phyloP scores from a whole-genome alignment of 2,797 vertebrate genomes.

The Philypnodon macrostomus region DNA sequence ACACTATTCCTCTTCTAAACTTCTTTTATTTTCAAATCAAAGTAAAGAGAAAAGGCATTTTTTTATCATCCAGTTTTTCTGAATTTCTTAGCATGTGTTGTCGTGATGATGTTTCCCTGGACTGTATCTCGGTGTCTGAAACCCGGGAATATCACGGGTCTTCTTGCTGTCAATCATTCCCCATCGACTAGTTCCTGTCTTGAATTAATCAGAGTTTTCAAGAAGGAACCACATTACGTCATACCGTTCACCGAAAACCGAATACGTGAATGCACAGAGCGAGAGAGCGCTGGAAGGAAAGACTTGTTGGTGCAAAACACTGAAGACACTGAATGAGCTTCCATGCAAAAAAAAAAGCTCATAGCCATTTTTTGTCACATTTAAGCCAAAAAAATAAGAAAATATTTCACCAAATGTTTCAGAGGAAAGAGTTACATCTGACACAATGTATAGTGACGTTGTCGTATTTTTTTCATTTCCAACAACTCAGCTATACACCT shows the following conservation, averaged over 20 bases:
- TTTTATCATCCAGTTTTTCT: conserved; percentile 23
- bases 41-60: conserved; percentile 51
- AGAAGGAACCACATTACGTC: conserved; percentile 41
- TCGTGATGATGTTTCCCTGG: conserved; percentile 62
- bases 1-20: conserved; percentile 36
- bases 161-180: conserved; percentile 61
- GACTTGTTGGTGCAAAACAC: conserved; percentile 58
- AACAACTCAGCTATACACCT: conserved; percentile 63
- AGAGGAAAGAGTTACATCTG: conserved; percentile 43
- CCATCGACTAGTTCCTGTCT: conserved; percentile 48
- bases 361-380: conserved; percentile 59
- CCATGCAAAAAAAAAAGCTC: conserved; percentile 44
- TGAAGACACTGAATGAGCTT: conserved; percentile 63
- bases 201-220: conserved; percentile 71
- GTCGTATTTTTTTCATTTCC: conserved; percentile 60
- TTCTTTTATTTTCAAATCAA: conserved; percentile 65
- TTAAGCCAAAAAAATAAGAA: conserved; percentile 45
- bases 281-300: conserved; percentile 18
- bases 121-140: conserved; percentile 39
- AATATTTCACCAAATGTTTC: conserved; percentile 33
- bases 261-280: conserved; percentile 61
- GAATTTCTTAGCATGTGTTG: conserved; percentile 64
- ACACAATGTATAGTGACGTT: conserved; percentile 68
- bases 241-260: conserved; percentile 54
- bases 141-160: conserved; percentile 58